Evolutionary conservation across 2,113 vertebrate genomes (phyloP).

Genomic region (Piprites chloris): DNA sequence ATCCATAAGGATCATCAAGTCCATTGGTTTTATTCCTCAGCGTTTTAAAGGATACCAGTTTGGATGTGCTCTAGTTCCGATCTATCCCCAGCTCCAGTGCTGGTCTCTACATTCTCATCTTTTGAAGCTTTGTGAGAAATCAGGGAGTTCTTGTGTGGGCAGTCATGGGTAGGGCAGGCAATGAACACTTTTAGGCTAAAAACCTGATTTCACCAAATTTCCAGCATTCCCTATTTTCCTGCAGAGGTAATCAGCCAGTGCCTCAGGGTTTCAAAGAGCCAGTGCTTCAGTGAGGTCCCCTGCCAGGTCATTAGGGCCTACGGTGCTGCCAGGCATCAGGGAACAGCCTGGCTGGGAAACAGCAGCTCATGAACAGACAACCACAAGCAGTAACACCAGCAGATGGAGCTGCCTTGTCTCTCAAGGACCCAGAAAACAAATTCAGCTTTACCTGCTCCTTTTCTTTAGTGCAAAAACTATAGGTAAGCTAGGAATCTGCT

Average conservation of each 20-base stretch:
- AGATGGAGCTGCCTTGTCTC: slow-evolving; percentile 42
- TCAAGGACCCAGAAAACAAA: not conserved
- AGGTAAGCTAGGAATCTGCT: not conserved
- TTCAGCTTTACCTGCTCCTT: not conserved
- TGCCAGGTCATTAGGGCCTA: not conserved
- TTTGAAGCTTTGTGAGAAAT: not conserved
- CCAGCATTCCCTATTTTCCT: not conserved
- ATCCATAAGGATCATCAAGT: not conserved
- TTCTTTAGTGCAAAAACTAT: not conserved
- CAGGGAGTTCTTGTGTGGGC: not conserved
- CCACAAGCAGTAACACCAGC: not conserved
- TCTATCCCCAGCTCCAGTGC: not conserved
- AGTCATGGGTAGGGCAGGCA: not conserved
- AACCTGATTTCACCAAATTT: not conserved
- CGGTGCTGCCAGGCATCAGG: not conserved
- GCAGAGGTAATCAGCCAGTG: not conserved
- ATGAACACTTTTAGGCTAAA: not conserved
- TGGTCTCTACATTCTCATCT: not conserved
- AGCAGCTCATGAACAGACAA: not conserved
- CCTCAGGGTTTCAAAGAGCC: not conserved
- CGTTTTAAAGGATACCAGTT: not conserved
- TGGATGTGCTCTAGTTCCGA: not conserved
- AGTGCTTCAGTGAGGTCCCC: not conserved
- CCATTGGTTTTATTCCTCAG: not conserved
- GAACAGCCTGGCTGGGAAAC: not conserved